Conservation (phyloP, 2,113 vertebrate species). For the Pluvianellus socialis region DNA sequence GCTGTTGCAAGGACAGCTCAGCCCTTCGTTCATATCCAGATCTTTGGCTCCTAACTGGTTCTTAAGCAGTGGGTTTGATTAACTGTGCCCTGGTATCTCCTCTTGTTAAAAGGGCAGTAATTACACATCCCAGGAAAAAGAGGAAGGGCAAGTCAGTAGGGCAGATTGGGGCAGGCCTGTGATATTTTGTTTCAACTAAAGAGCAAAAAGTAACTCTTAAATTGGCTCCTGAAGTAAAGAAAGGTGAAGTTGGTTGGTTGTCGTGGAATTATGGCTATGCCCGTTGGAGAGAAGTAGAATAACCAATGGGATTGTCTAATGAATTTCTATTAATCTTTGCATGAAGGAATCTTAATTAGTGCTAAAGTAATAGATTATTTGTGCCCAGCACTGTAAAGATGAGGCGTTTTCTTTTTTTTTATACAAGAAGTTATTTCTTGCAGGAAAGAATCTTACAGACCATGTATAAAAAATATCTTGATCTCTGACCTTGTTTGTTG, state of each 20-base stretch:
- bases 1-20: neutral
- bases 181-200: neutral
- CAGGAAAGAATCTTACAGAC: neutral
- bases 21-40: neutral
- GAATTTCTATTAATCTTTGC: neutral
- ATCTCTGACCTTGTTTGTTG: neutral
- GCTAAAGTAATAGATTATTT: neutral
- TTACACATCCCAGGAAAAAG: neutral
- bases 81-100: neutral
- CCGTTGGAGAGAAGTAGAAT: neutral
- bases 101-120: neutral
- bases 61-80: neutral
- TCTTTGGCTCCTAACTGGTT: neutral
- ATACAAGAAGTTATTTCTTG: neutral
- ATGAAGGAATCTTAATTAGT: neutral
- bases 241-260: neutral
- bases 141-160: neutral
- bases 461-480: neutral
- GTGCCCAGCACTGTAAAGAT: neutral
- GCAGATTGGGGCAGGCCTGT: neutral
- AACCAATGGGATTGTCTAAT: neutral
- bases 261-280: neutral
- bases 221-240: neutral
- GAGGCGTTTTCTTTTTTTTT: neutral
- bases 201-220: neutral